A percentile compares a stretch with the other conserved stretches of the same genome.
phyloP scores from a whole-genome alignment of 92 coral and sea anemone species.

The Phenganax stokvisi region DNA sequence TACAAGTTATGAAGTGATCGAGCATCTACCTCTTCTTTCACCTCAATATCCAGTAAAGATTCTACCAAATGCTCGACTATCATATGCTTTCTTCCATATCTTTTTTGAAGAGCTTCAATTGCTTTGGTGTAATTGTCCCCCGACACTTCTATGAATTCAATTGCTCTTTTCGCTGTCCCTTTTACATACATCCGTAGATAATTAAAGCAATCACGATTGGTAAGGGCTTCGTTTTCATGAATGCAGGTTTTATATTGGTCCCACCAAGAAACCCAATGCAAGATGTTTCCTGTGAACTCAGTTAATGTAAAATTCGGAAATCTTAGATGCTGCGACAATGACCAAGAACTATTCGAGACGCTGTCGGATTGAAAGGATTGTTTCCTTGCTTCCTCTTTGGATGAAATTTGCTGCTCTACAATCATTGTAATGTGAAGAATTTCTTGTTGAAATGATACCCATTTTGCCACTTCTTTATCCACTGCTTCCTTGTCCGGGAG shows the following conservation, averaged over 20 bases:
- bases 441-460: too few species aligned
- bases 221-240: conserved; percentile 14
- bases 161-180: background rate
- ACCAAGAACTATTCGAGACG: too few species aligned
- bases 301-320: too few species aligned
- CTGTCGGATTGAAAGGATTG: too few species aligned
- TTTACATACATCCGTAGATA: conserved; percentile 13
- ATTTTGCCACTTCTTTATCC: too few species aligned
- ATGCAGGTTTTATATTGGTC: conserved; percentile 10
- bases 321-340: too few species aligned
- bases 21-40: conserved; percentile 25
- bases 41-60: too few species aligned
- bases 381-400: too few species aligned
- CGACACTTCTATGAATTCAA: background rate
- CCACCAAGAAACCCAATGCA: conserved; percentile 29
- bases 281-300: conserved; percentile 20
- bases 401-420: too few species aligned
- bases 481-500: too few species aligned
- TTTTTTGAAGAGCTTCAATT: background rate
- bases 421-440: too few species aligned
- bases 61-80: background rate
- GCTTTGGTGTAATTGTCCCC: conserved; percentile 9
- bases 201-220: conserved; percentile 12
- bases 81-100: conserved; percentile 13
- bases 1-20: conserved; percentile 13